Evolutionary conservation across 2,113 vertebrate genomes (phyloP).

Genomic region (Scalopus aquaticus): DNA sequence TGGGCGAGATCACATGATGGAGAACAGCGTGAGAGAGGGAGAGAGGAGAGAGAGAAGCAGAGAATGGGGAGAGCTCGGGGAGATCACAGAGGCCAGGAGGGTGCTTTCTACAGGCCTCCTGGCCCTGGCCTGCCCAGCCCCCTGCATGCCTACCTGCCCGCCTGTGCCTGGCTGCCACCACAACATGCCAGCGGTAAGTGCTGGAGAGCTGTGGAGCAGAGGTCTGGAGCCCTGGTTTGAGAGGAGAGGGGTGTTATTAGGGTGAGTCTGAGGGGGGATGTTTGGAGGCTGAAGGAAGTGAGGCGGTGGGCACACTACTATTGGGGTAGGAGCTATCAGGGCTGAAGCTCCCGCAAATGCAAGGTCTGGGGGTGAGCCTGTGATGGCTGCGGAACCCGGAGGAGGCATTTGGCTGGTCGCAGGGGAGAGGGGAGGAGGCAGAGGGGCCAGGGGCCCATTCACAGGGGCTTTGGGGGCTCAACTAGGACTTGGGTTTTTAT

Average conservation of each 20-base stretch:
- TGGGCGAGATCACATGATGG: too few species aligned
- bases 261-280: background rate
- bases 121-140: too few species aligned
- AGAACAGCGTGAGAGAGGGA: too few species aligned
- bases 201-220: background rate
- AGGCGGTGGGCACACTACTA: background rate
- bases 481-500: background rate
- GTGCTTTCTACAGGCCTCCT: too few species aligned
- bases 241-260: background rate
- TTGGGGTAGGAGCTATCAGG: background rate
- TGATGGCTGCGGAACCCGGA: background rate
- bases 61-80: too few species aligned
- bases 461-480: background rate
- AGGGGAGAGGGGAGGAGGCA: too few species aligned
- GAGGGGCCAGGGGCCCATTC: rapidly evolving
- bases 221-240: background rate
- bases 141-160: too few species aligned
- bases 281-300: background rate
- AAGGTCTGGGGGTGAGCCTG: background rate
- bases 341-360: background rate
- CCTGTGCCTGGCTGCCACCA: too few species aligned
- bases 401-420: background rate
- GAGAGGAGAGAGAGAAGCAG: too few species aligned
- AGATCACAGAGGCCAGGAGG: too few species aligned
- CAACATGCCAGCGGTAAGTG: background rate